Conservation (phyloP, 2,113 vertebrate genomes). For the Oryctolagus cuniculus region mOryCun1.1 NC_091438.1:31201001-31201500, state of each 20-base stretch:
- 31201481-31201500: background rate
- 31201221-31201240: background rate
- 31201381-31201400: background rate
- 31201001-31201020: too few relatives aligned
- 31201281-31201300: too few relatives aligned
- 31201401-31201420: background rate
- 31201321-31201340: background rate
- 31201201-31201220: background rate
- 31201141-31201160: background rate
- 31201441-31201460: background rate
- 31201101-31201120: too few relatives aligned
- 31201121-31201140: background rate
- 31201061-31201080: background rate
- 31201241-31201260: background rate
- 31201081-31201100: background rate
- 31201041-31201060: background rate
- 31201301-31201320: too few relatives aligned
- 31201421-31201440: too few relatives aligned
- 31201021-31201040: too few relatives aligned
- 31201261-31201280: background rate
- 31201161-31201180: background rate
- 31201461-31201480: fast-evolving
- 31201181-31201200: background rate
- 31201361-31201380: background rate
- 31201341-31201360: background rate